Conservation (phyloP, 2,113 vertebrate species). For the Parotia lawesii region DNA sequence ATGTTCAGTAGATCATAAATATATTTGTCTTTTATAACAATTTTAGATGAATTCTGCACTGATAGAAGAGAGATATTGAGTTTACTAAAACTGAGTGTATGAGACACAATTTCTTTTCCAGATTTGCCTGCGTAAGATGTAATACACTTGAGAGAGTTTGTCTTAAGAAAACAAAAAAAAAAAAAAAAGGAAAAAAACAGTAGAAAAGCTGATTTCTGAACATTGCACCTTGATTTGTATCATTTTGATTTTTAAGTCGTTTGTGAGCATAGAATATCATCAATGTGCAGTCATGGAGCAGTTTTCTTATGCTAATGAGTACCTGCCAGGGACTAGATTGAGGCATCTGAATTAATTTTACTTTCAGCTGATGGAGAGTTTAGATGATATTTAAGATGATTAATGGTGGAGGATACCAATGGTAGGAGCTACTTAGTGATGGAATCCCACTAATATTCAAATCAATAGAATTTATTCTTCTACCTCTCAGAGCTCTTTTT, state of each 20-base stretch:
- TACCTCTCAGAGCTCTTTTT: not conserved
- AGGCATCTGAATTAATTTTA: not conserved
- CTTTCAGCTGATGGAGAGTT: not conserved
- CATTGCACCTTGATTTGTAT: not conserved
- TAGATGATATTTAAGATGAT: not conserved
- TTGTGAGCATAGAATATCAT: rapidly evolving
- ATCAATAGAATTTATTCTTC: not conserved
- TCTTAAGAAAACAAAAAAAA: not conserved
- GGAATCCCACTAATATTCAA: not conserved
- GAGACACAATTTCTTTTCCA: not conserved
- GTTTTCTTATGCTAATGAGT: not conserved
- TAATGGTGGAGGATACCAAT: not conserved
- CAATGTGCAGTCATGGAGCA: not conserved
- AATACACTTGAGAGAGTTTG: not conserved
- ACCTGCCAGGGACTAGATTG: not conserved
- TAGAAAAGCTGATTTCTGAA: not conserved
- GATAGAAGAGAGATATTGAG: not conserved
- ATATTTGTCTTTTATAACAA: not conserved
- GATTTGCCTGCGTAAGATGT: not conserved
- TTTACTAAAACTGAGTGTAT: not conserved
- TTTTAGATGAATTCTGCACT: not conserved
- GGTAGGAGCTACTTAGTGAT: not conserved
- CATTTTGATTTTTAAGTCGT: not conserved
- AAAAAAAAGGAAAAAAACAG: not conserved
- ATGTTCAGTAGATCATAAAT: not conserved